Evolutionary conservation across 2,888 invertebrate genomes (phyloP).

Genomic region (Hypena proboscidalis): DNA sequence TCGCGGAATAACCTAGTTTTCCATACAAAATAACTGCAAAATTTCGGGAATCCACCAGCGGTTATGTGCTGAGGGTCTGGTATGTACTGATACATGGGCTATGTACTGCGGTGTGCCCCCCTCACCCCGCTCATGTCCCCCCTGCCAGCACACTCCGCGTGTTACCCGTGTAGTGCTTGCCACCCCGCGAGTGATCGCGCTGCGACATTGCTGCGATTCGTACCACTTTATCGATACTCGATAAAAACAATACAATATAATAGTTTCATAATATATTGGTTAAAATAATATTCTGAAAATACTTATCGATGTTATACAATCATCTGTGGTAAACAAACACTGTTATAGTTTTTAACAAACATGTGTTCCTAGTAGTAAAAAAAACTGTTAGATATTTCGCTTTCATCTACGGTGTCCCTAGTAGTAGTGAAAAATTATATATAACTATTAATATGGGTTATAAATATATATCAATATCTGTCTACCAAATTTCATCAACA

Average conservation of each 20-base stretch:
- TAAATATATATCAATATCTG: too few species aligned
- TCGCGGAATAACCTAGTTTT: slow-evolving; percentile 83
- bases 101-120: slow-evolving; percentile 71
- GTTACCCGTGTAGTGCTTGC: slow-evolving; percentile 70
- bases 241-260: slow-evolving; percentile 35
- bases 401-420: too few species aligned
- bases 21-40: slow-evolving; percentile 84
- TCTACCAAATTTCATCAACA: too few species aligned
- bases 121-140: slow-evolving; percentile 51
- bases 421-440: too few species aligned
- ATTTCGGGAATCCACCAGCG: slow-evolving; percentile 77
- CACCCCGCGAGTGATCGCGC: slow-evolving; percentile 75
- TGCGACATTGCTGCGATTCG: slow-evolving; percentile 50
- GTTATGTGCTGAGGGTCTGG: slow-evolving; percentile 68
- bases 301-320: too few species aligned
- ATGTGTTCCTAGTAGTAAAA: too few species aligned
- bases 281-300: too few species aligned
- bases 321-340: too few species aligned
- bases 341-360: too few species aligned
- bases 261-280: not conserved
- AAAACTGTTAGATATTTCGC: too few species aligned
- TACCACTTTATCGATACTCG: slow-evolving; percentile 66
- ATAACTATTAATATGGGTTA: too few species aligned
- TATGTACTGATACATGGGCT: slow-evolving; percentile 80
- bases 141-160: slow-evolving; percentile 55